Percentiles rank a stretch among this genome's conserved stretches.
Conservation (phyloP, 2,113 vertebrate genomes). For the Leucosticte australis region DNA sequence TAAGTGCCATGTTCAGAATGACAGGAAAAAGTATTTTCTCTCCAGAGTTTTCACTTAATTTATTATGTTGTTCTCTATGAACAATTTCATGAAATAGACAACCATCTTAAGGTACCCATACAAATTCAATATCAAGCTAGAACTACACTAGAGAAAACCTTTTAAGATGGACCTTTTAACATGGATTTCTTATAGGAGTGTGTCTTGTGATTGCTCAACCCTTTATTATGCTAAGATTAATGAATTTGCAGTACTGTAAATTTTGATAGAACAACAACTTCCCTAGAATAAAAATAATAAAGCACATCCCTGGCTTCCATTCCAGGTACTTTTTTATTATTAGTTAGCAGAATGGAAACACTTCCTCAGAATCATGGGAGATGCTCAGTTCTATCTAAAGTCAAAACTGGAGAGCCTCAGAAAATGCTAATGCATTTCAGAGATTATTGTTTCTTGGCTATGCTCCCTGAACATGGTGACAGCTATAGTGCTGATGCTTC, state of each 20-base stretch:
- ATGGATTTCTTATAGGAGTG: neutral
- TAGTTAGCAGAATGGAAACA: neutral
- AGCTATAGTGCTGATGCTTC: neutral
- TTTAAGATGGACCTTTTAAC: neutral
- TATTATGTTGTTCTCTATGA: neutral
- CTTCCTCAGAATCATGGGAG: neutral
- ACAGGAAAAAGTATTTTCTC: neutral
- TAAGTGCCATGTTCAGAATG: neutral
- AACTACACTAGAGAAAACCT: neutral
- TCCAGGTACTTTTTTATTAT: neutral
- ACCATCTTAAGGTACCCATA: neutral
- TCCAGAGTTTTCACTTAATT: neutral
- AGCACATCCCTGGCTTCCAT: neutral
- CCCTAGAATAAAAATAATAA: neutral
- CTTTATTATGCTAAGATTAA: neutral
- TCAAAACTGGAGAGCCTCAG: neutral
- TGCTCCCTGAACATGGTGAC: neutral
- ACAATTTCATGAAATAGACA: neutral
- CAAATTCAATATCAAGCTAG: neutral
- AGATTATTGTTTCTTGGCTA: neutral
- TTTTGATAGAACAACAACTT: neutral
- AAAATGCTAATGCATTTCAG: neutral
- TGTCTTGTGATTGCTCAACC: neutral
- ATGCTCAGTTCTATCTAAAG: neutral
- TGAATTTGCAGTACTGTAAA: neutral